Evolutionary conservation across 2,888 invertebrate genomes (phyloP), one percentile per base, ranked within the genome.

Genomic region (Podabrus alpinus): DNA sequence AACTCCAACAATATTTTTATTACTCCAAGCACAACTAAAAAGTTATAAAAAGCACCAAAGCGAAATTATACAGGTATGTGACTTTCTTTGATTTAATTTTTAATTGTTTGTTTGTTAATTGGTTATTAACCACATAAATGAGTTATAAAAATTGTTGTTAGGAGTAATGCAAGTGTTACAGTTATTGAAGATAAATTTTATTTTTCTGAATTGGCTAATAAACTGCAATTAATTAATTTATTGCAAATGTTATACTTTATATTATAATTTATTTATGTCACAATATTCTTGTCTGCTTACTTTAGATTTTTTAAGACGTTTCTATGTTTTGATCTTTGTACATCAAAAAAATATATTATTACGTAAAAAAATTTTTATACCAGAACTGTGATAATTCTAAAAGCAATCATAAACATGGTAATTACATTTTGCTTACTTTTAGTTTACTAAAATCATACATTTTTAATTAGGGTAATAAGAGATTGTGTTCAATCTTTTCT

Each of bases 21-120:
- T 85, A 59, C 17, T 86, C 1, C 84, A 85, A 76, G 83, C 86
- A 2, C 79, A 84, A 66, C 79, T 86, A 59, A 85, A 85, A 9
- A 80, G 78, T 13, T 87, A 86, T 72, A 77, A 75, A 9, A 85
- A 83, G 71, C 86, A 87, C 79, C 80, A 86, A 21, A 82, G 85
- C 25, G 85, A 85, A 79, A 79, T 84, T 21, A 80, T 87, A 60
- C 82, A 85, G 83, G 86, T 86, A 79, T 77, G 70, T 71, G n/a
- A 7, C n/a, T 45, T 45, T n/a, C 0, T 62, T 13, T 19, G 13
- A 1, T 45, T 5, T 45, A 45, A n/a, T 29, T 10, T 9, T 9
- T 29, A n/a, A 45, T 45, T n/a, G 2, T 45, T 45, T 61, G 1
- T 61, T 10, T 19, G 19, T 62, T 62, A 13, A 62, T 19, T 62